These are phyloP conservation scores for Agriotes lineatus DNA, from an alignment of 2,888 invertebrate genomes.

Conservation along the genomic window DNA sequence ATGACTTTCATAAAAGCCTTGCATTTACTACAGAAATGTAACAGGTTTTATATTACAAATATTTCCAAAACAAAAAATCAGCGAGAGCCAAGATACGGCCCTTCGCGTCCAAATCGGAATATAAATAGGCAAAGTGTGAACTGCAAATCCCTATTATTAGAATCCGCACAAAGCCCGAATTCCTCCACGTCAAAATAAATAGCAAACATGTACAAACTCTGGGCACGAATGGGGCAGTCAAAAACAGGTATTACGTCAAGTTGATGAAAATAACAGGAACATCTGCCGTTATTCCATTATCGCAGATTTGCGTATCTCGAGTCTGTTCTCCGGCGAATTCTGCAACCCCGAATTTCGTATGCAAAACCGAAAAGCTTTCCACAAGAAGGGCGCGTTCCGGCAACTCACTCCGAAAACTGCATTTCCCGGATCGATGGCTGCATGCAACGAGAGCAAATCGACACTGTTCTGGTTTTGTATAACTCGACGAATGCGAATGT, in stretches of 20 bases:
- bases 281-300: constrained; percentile 17
- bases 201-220: neutral
- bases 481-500: constrained; percentile 25
- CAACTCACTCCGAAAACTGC: neutral
- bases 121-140: constrained; percentile 2
- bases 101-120: neutral
- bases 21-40: too few species aligned
- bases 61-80: neutral
- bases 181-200: constrained; percentile 15
- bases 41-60: too few species aligned
- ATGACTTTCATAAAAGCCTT: too few species aligned
- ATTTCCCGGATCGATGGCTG: neutral
- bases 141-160: constrained; percentile 20
- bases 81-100: neutral
- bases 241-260: constrained; percentile 42
- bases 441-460: neutral
- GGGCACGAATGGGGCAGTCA: constrained; percentile 9
- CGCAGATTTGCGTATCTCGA: neutral
- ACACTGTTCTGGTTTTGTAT: constrained; percentile 24
- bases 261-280: constrained; percentile 25
- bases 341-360: neutral
- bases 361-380: too few species aligned
- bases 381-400: too few species aligned
- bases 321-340: neutral
- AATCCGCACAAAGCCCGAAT: constrained; percentile 6